Conservation (phyloP, 2,888 invertebrate species). For the Eumacrocentrus americanus region DNA sequence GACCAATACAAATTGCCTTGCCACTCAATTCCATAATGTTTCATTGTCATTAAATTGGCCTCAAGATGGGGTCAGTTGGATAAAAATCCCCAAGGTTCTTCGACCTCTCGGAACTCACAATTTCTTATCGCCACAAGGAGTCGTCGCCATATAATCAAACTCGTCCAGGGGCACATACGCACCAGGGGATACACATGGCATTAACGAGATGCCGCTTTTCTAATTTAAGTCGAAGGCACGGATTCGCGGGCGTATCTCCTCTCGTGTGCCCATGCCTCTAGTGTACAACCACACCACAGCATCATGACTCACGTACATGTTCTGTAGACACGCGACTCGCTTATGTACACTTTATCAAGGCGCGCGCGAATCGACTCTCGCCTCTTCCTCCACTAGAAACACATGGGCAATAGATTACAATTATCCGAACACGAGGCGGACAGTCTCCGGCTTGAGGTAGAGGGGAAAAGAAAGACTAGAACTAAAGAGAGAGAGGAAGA, state of each 20-base stretch:
- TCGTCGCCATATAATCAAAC: constrained; percentile 10
- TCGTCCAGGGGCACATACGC: constrained; percentile 12
- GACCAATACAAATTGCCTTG: background rate
- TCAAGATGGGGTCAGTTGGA: too few species aligned
- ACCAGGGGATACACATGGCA: background rate
- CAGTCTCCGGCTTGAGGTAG: constrained; percentile 28
- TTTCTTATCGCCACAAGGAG: background rate
- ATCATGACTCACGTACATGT: constrained; percentile 24
- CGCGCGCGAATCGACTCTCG: constrained; percentile 36
- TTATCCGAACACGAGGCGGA: constrained; percentile 55
- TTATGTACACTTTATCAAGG: constrained; percentile 52
- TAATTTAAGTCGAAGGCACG: constrained; percentile 33
- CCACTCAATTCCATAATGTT: background rate
- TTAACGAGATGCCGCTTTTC: constrained; percentile 39
- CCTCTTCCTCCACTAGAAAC: constrained; percentile 13
- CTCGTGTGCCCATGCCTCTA: background rate
- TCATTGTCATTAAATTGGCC: background rate
- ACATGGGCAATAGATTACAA: constrained; percentile 57
- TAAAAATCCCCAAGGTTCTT: too few species aligned
- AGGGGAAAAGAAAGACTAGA: background rate
- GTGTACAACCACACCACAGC: too few species aligned
- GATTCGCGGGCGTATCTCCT: constrained; percentile 19
- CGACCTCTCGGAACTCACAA: background rate
- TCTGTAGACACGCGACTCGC: constrained; percentile 30
- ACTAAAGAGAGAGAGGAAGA: background rate